Evolutionary conservation across 2,113 vertebrate genomes (phyloP), one percentile per base, ranked within the genome.

Genomic region (Salvelinus fontinalis): DNA sequence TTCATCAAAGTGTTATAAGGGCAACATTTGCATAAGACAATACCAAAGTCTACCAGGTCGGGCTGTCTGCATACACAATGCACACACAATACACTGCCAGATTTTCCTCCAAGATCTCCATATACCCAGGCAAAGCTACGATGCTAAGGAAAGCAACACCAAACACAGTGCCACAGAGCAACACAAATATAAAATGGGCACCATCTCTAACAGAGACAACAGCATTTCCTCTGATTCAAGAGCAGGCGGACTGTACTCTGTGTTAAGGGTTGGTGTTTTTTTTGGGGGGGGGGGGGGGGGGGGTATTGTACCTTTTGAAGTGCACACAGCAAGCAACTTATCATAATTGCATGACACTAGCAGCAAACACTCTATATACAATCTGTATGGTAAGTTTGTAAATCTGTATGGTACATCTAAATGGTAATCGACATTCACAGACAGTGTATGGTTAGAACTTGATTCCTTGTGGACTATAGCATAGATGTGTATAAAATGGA

Each of bases 321-420:
- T 62, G 59, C 76, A 72, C 67, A 67, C 12, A 79, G 51, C 70
- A 39, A 67, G 67, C 78, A 44, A 79, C 59, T 22, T 81, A 64
- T 89, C 89, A 87, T 77, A 34, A 73, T 89, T 89, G 74, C 89
- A 27, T 65, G 16, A 73, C 22, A 2, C 49, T 67, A 11, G 73
- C 82, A 82, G 76, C 78, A 68, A 6, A 75, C 79, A 76, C 73
- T 11, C 68, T 22, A 78, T 18, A 72, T 76, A 74, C 13, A 84
- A 86, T 74, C 79, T 86, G 85, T 18, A 77, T 76, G 60, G 5
- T 48, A 87, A 74, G 74, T 80, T 70, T 18, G 51, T 54, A 8
- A 75, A 79, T 78, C 83, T 90, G 84, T 89, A 54, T 85, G 85
- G 83, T 59, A 54, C 51, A 62, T 62, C n/a, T 6, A 22, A 85